Evolutionary conservation across 1,140 invertebrate species (phyloP).

Genomic region (Drosophila kanapiae): DNA sequence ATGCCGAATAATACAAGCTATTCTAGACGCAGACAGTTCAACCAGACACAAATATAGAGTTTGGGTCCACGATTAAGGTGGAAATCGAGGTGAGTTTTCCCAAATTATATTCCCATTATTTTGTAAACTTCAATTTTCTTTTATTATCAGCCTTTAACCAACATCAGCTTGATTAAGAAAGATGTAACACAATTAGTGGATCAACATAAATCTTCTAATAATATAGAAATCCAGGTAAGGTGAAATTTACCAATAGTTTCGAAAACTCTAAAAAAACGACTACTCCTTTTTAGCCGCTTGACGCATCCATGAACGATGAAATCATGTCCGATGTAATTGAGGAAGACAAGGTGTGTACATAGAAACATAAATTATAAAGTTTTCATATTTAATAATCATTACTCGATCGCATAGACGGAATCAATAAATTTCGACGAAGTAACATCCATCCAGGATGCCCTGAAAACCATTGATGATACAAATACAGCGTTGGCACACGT

Average conservation of each 20-base stretch:
- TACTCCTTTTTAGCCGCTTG: background rate
- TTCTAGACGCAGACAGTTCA: background rate
- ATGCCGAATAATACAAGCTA: background rate
- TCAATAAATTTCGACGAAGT: background rate
- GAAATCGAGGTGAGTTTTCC: constrained; percentile 2
- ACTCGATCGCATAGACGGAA: background rate
- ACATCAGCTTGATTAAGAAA: background rate
- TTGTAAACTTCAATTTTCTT: background rate
- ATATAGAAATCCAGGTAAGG: background rate
- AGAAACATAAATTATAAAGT: too few species aligned
- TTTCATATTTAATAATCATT: background rate
- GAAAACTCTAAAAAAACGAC: background rate
- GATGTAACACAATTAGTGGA: background rate
- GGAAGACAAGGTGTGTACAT: background rate
- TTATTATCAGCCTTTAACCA: background rate
- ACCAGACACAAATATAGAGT: background rate
- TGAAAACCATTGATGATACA: constrained; percentile 22
- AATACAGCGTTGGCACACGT: constrained; percentile 49
- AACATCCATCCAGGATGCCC: background rate
- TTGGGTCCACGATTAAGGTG: background rate
- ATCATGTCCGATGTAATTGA: background rate
- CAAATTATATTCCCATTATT: too few species aligned
- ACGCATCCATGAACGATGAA: constrained; percentile 3
- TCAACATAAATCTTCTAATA: background rate
- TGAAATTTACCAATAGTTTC: too few species aligned